Evolutionary conservation across 2,113 vertebrate species (phyloP).

Genomic region (Plectropomus leopardus): DNA sequence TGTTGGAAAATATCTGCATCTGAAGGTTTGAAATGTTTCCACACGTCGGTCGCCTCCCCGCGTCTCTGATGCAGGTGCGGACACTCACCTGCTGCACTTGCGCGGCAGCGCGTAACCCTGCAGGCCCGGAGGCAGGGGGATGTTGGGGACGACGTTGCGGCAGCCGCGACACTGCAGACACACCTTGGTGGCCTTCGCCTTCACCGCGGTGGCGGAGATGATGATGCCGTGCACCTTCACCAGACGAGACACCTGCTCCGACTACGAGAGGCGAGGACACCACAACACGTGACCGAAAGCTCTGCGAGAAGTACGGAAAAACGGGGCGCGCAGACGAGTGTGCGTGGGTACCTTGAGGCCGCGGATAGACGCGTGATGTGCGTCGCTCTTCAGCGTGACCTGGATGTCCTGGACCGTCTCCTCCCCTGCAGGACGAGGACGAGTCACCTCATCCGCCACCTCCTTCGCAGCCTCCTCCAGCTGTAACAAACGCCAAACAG

Average conservation of each 20-base stretch:
- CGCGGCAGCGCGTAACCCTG: conserved; percentile 96
- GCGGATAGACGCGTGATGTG: conserved; percentile 91
- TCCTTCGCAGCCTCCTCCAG: conserved; percentile 97
- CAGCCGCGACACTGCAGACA: conserved; percentile 96
- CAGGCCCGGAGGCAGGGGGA: conserved; percentile 92
- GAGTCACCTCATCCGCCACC: conserved; percentile 95
- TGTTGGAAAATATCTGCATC: not conserved
- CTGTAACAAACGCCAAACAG: conserved; percentile 70
- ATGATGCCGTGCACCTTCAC: conserved; percentile 97
- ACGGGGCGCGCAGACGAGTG: accelerated
- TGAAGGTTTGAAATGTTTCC: not conserved
- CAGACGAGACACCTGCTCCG: conserved; percentile 95
- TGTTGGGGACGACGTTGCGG: conserved; percentile 89
- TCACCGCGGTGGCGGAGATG: conserved; percentile 91
- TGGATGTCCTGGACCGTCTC: conserved; percentile 94
- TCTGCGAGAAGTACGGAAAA: not conserved
- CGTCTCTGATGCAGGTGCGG: not conserved
- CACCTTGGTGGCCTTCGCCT: conserved; percentile 94
- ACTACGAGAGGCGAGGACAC: conserved; percentile 77
- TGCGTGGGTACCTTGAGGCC: conserved; percentile 90
- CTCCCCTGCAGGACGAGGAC: conserved; percentile 92
- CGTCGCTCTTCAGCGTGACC: conserved; percentile 94
- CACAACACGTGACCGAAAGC: not conserved
- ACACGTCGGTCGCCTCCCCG: not conserved
- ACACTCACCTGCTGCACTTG: conserved; percentile 93